Evolutionary conservation across 2,797 vertebrate genomes (phyloP).

Genomic region (Allenopithecus nigroviridis): DNA sequence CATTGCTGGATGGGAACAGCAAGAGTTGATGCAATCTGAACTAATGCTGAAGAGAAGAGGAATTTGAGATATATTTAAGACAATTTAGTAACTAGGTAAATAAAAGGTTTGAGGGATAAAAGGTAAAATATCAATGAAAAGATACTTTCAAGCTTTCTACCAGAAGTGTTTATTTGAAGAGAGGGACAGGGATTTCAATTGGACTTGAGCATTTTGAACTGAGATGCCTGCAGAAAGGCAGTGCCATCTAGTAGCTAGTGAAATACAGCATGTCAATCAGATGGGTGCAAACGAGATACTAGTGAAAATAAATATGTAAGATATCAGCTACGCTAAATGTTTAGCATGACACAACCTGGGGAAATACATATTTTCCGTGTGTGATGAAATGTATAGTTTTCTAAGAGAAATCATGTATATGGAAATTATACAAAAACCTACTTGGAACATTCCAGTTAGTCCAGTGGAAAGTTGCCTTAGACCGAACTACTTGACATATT

Average conservation of each 20-base stretch:
- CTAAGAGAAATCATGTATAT: not conserved
- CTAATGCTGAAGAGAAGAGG: not conserved
- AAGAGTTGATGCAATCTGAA: not conserved
- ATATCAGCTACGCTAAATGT: not conserved
- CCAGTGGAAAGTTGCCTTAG: not conserved
- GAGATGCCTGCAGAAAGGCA: not conserved
- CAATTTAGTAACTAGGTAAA: not conserved
- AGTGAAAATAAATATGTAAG: not conserved
- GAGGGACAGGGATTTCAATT: not conserved
- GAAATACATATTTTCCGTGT: not conserved
- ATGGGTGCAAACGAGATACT: not conserved
- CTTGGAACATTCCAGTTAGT: not conserved
- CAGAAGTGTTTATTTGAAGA: not conserved
- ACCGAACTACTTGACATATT: not conserved
- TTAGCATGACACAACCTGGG: not conserved
- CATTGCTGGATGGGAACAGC: not conserved
- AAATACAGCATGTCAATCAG: not conserved
- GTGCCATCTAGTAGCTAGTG: not conserved
- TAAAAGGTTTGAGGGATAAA: not conserved
- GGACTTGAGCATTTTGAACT: not conserved
- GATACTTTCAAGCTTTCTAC: not conserved
- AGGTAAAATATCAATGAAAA: not conserved
- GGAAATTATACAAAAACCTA: not conserved
- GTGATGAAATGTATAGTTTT: not conserved
- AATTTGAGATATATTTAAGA: not conserved